These are phyloP conservation scores for Ispidina lecontei DNA, from an alignment of 2,797 vertebrate species.

Conservation along the genomic window DNA sequence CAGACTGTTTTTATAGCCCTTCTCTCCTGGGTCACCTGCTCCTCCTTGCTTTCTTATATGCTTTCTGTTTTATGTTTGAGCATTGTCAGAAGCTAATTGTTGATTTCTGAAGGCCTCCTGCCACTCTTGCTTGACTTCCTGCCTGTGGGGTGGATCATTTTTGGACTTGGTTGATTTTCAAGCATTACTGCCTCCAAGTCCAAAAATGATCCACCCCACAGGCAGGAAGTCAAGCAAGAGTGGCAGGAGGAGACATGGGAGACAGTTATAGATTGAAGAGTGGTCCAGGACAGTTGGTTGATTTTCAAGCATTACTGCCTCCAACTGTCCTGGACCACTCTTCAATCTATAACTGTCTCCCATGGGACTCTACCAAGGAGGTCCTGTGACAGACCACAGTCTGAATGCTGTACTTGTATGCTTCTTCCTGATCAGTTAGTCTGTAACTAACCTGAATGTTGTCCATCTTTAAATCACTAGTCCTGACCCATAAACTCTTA, in stretches of 20 bases:
- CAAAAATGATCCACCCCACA: no score
- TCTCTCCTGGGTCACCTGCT: background rate
- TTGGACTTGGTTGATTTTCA: no score
- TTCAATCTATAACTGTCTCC: background rate
- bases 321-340: background rate
- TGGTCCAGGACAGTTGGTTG: no score
- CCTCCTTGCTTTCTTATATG: background rate
- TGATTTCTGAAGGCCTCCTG: background rate
- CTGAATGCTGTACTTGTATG: background rate
- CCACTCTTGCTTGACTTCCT: background rate
- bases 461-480: background rate
- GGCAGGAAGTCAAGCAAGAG: no score
- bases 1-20: background rate
- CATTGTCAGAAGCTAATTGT: background rate
- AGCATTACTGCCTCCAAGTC: no score
- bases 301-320: no score
- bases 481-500: background rate
- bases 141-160: background rate
- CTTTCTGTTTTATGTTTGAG: background rate
- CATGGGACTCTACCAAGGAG: background rate
- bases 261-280: no score
- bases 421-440: background rate
- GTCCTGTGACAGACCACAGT: background rate
- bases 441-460: background rate
- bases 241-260: no score